Base-by-base conservation (phyloP, 2,888 invertebrate genomes). In the Scelioninae gen. 1 region DNA sequence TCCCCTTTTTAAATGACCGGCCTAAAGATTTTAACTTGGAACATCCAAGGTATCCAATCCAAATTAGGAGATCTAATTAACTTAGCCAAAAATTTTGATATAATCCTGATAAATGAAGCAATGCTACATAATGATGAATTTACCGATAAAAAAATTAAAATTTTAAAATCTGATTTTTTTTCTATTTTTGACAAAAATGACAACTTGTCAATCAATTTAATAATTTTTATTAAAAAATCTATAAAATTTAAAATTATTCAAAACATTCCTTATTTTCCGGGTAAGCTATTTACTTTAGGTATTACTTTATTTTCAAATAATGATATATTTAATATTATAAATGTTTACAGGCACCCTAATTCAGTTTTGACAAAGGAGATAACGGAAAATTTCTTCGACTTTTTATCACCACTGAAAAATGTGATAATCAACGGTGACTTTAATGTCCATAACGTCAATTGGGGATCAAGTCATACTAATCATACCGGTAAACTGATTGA, bases 161-260 rank as follows among this genome's bases (percentile, higher is more conserved):
- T n/a, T n/a, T n/a, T n/a, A n/a, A n/a, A n/a, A n/a, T n/a, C n/a
- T n/a, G n/a, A n/a, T n/a, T n/a, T n/a, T n/a, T n/a, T n/a, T n/a
- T n/a, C n/a, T n/a, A n/a, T n/a, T n/a, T n/a, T n/a, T n/a, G n/a
- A n/a, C n/a, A n/a, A n/a, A n/a, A n/a, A n/a, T n/a, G n/a, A n/a
- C n/a, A n/a, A n/a, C n/a, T n/a, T n/a, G n/a, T n/a, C n/a, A n/a
- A n/a, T 9, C 5, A 34, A 34, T 9, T 16, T 55, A 15, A 7
- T 9, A 0, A 56, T 69, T 5, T 56, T 75, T 29, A 58, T 75
- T 34, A 58, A 29, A n/a, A 75, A 75, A 9, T 5, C 15, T 6
- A 16, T 65, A 6, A 47, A 75, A 66, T 76, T 76, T 29, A 13
- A 68, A 58, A 47, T 76, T 6, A 0, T 76, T 0, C 9, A 49